Conservation (phyloP, 1,140 invertebrate genomes). For the Coelopa frigida region DNA sequence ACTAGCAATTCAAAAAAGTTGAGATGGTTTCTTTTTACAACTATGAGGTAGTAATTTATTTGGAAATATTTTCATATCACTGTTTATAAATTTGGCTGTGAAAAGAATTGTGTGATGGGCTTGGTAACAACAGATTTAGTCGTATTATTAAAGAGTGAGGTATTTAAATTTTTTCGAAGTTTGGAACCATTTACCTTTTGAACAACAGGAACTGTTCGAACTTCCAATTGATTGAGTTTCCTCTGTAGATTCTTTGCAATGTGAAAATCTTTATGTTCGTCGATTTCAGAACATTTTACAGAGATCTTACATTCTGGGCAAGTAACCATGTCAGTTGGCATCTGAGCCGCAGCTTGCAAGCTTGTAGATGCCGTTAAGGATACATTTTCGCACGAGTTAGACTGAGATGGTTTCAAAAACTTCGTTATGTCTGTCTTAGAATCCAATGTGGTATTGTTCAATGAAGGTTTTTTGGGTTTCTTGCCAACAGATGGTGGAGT, state of each 20-base stretch:
- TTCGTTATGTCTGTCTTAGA: constrained; percentile 13
- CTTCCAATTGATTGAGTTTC: constrained; percentile 29
- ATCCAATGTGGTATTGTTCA: neutral
- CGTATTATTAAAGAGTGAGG: constrained; percentile 11
- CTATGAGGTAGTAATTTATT: neutral
- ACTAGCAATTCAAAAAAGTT: neutral
- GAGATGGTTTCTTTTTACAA: neutral
- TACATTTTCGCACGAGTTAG: no score
- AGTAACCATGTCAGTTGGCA: constrained; percentile 43
- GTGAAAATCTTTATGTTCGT: constrained; percentile 65
- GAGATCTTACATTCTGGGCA: constrained; percentile 58
- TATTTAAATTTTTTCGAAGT: constrained; percentile 17
- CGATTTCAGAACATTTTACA: constrained; percentile 51
- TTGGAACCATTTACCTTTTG: constrained; percentile 18
- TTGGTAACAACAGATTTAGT: constrained; percentile 17
- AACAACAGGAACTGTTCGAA: constrained; percentile 16
- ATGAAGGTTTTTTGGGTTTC: constrained; percentile 10
- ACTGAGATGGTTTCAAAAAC: constrained; percentile 10
- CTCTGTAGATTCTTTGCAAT: constrained; percentile 56
- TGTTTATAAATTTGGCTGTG: constrained; percentile 21
- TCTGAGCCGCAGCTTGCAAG: neutral
- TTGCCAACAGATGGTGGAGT: neutral
- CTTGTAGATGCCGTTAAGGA: no score
- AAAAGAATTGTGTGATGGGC: constrained; percentile 34
- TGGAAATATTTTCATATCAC: neutral